Evolutionary conservation across 2,797 vertebrate genomes (phyloP), one percentile per base, ranked within the genome.

Genomic region (Falco berigora): DNA sequence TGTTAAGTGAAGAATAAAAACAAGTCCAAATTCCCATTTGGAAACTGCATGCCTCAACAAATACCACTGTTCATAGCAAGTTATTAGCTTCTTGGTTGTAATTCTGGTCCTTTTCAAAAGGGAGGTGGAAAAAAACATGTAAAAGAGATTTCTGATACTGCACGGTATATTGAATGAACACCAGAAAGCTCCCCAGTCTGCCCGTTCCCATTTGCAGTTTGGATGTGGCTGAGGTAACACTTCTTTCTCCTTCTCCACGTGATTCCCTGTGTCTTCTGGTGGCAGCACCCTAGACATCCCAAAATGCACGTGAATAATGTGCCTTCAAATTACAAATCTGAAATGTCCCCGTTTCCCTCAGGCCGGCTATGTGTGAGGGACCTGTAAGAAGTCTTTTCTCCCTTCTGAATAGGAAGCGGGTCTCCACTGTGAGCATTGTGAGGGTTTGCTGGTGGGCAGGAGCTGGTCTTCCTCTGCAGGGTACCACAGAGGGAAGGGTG

Each of bases 1-100:
- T 96, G 96, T 89, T 95, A 95, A 95, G 91, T 82, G 91, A 74
- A 94, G 93, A 97, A 93, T 92, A 94, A 97, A 95, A 96, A 94
- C 82, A 95, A 95, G 87, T 68, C 83, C 85, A 95, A 95, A 96
- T 95, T 97, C 94, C 94, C 85, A 80, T 90, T 97, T 97, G 81
- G 95, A 96, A 97, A 95, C 79, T 92, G 89, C 89, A 79, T 95
- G 93, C 91, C 96, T 96, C 92, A 92, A 97, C 96, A 97, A 96
- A 97, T 96, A 96, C 94, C 85, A 83, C 89, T 94, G 90, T 80
- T 95, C 63, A 63, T 90, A 86, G 71, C 66, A 84, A 92, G 81
- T 94, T 95, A 94, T 86, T 94, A 95, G 69, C 69, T 94, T 86
- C 87, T 94, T 92, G 91, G 90, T 95, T 95, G 89, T 92, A 90